Evolutionary conservation across 2,797 vertebrate species (phyloP), one percentile per base, ranked within the genome.

Genomic region (Phoebastria nigripes): DNA sequence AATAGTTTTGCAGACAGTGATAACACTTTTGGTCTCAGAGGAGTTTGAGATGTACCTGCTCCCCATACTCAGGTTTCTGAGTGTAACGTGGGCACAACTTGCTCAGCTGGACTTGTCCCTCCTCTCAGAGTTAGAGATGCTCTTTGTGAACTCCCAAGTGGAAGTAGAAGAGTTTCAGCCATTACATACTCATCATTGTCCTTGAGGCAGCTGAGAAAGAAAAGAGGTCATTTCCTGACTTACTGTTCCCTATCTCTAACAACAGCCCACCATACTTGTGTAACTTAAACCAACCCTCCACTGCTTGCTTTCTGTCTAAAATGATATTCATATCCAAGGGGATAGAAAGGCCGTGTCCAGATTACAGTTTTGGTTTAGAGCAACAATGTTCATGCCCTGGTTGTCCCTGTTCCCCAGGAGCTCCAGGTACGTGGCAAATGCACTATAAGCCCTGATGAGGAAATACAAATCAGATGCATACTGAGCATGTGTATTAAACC

Each of bases 381-480:
- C 28, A 87, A 8, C 15, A n/a, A 3, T 3, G 9, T 15, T 9
- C 4, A 4, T 26, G 19, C 6, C 12, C 17, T 73, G 16, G 14
- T n/a, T 78, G 15, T 26, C 35, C 13, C 13, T 44, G 1, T 76
- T 69, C 8, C 26, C 20, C 26, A 21, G 33, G 21, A 18, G 4
- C 39, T 84, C 37, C 33, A 26, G 7, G 9, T 33, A 14, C 2
- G 0, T 37, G 25, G 21, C 28, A 94, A 90, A 71, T 25, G 4
- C 29, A 37, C 15, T 37, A 2, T 33, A 66, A 44, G 14, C 11
- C 2, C 0, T 24, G 39, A 5, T 26, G 12, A 55, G 12, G 4
- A 76, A 73, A 33, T 67, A 55, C 41, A 63, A 8, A 81, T 41
- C 15, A 41, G 19, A 20, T 21, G 15, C 9, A 13, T 67, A 39